Percentiles rank a stretch among this genome's conserved stretches.
These are phyloP conservation scores for Pinctada fucata DNA, from an alignment of 2,888 invertebrate species.

Conservation along the genomic window DNA sequence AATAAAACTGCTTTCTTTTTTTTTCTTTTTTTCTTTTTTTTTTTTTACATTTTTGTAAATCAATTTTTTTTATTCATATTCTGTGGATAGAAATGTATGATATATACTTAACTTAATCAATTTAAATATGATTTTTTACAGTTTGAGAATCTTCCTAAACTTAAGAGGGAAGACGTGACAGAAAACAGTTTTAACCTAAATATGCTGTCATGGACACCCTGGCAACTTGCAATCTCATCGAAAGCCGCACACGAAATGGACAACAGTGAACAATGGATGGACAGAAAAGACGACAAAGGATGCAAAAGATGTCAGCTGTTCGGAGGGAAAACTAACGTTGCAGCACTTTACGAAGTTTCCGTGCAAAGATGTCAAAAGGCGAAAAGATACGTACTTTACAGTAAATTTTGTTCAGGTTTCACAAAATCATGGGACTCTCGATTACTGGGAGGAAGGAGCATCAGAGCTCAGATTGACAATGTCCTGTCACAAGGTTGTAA, in stretches of 20 bases:
- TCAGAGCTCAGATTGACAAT: conserved; percentile 37
- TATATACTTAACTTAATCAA: too few species aligned
- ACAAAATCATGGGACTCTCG: conserved; percentile 39
- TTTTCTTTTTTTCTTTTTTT: background rate
- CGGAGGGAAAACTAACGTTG: conserved; percentile 43
- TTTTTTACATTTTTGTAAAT: background rate
- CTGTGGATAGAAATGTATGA: too few species aligned
- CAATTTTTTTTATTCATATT: background rate
- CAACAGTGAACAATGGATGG: conserved; percentile 18
- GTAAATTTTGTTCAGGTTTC: conserved; percentile 46
- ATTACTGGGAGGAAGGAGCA: conserved; percentile 26
- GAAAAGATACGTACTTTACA: conserved; percentile 51
- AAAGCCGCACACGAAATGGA: background rate
- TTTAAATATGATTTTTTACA: conserved; percentile 6
- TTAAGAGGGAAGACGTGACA: conserved; percentile 50
- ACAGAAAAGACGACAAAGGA: conserved; percentile 46
- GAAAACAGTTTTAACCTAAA: conserved; percentile 52
- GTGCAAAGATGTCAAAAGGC: conserved; percentile 43
- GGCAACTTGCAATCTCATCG: conserved; percentile 47
- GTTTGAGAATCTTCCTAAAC: conserved; percentile 37
- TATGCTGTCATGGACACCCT: conserved; percentile 51
- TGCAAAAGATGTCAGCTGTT: conserved; percentile 46
- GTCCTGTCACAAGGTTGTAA: conserved; percentile 44
- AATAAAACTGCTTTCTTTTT: background rate
- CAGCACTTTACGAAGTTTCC: conserved; percentile 56